Evolutionary conservation across 2,888 invertebrate species (phyloP).

Genomic region (Caenorhabditis sp.): DNA sequence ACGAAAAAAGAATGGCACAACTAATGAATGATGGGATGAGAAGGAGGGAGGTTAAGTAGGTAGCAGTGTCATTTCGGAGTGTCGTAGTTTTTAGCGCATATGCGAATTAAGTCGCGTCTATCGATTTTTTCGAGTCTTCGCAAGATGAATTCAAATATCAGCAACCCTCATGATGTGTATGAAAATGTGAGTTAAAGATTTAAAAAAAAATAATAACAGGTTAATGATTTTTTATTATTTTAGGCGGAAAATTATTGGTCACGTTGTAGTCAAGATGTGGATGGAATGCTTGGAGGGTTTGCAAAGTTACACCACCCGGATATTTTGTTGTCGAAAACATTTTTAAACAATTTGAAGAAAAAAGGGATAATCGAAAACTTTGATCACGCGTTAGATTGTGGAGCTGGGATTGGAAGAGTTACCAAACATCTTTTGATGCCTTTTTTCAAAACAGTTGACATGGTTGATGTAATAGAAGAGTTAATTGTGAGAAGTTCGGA

Average conservation of each 20-base stretch:
- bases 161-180: slow-evolving; percentile 30
- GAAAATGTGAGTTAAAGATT: slow-evolving; percentile 31
- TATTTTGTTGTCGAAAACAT: slow-evolving; percentile 83
- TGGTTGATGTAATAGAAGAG: slow-evolving; percentile 65
- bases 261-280: slow-evolving; percentile 73
- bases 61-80: not conserved
- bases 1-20: not conserved
- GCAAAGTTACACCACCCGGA: slow-evolving; percentile 86
- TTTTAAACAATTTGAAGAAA: slow-evolving; percentile 79
- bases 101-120: not conserved
- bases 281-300: slow-evolving; percentile 86
- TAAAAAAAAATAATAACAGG: too few species aligned
- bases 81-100: not conserved
- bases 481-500: slow-evolving; percentile 58
- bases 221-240: too few species aligned
- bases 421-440: slow-evolving; percentile 84
- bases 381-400: slow-evolving; percentile 85
- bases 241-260: slow-evolving; percentile 68
- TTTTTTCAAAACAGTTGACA: slow-evolving; percentile 77
- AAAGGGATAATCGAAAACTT: slow-evolving; percentile 2
- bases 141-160: slow-evolving; percentile 11
- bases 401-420: slow-evolving; percentile 94
- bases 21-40: too few species aligned
- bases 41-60: not conserved
- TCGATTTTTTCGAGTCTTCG: not conserved